These are phyloP conservation scores for Calameuta idolon DNA, from an alignment of 2,888 invertebrate species.

Conservation along the genomic window DNA sequence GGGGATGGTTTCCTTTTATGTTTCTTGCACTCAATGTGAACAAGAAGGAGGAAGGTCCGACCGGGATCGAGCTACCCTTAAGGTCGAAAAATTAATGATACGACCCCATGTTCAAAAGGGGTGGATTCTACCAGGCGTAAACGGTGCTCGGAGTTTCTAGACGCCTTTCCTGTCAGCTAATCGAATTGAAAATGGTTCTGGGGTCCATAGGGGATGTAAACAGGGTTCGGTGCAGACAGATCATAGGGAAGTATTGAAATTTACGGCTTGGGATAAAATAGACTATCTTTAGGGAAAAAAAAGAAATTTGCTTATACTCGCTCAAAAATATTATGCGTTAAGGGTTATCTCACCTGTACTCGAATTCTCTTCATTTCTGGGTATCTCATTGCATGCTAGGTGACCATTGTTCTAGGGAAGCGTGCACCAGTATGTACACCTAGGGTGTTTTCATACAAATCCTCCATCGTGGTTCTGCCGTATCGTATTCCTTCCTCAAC, in stretches of 20 bases:
- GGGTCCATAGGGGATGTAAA: not conserved
- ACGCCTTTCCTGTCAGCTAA: not conserved
- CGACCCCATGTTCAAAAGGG: not conserved
- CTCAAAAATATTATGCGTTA: not conserved
- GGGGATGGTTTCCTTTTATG: not conserved
- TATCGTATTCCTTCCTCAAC: conserved; percentile 47
- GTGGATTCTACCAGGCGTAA: not conserved
- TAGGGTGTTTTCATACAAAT: not conserved
- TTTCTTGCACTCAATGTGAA: not conserved
- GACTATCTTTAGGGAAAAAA: not conserved
- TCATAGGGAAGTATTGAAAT: not conserved
- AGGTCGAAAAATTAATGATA: not conserved
- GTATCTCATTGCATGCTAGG: not conserved
- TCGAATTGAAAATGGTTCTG: not conserved
- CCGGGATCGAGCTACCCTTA: not conserved
- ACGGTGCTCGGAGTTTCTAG: not conserved
- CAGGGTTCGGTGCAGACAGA: not conserved
- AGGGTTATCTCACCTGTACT: not conserved
- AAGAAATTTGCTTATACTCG: too few species aligned
- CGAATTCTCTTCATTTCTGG: not conserved
- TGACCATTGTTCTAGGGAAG: not conserved
- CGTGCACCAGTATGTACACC: not conserved
- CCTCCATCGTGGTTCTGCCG: conserved; percentile 17
- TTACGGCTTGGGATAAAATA: not conserved
- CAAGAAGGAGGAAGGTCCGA: not conserved